Evolutionary conservation across 2,113 vertebrate species (phyloP).

Genomic region (Halichoeres trimaculatus): DNA sequence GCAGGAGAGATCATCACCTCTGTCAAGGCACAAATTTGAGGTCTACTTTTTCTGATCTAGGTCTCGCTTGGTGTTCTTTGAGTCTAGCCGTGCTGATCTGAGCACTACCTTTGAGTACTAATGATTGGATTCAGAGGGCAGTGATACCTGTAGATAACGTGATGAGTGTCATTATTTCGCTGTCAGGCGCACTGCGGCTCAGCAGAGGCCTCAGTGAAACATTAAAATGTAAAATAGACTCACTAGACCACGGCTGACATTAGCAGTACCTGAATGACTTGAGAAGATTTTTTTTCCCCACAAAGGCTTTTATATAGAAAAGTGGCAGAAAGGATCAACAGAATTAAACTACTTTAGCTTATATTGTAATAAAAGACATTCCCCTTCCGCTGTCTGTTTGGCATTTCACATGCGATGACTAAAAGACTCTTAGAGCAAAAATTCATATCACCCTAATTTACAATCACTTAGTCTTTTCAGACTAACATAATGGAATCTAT

Average conservation of each 20-base stretch:
- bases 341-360: slow-evolving; percentile 10
- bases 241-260: slow-evolving; percentile 37
- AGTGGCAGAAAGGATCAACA: slow-evolving; percentile 18
- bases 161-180: slow-evolving; percentile 45
- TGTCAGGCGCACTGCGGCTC: slow-evolving; percentile 30
- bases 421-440: slow-evolving; percentile 1
- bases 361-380: slow-evolving; percentile 9
- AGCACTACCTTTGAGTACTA: slow-evolving; percentile 15
- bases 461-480: neutral
- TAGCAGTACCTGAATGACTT: slow-evolving; percentile 36
- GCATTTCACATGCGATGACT: neutral
- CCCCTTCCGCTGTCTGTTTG: slow-evolving; percentile 1
- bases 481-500: slow-evolving; percentile 18
- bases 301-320: slow-evolving; percentile 30
- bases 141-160: slow-evolving; percentile 39
- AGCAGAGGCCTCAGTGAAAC: slow-evolving; percentile 37
- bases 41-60: neutral
- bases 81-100: slow-evolving; percentile 11
- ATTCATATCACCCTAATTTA: neutral
- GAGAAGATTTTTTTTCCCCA: slow-evolving; percentile 38
- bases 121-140: slow-evolving; percentile 38
- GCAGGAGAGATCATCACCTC: neutral
- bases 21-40: neutral
- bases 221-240: slow-evolving; percentile 55
- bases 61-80: neutral